A percentile compares a stretch with the other conserved stretches of the same genome.
Conservation (phyloP, 2,888 invertebrate species). For the Apamea sordens region DNA sequence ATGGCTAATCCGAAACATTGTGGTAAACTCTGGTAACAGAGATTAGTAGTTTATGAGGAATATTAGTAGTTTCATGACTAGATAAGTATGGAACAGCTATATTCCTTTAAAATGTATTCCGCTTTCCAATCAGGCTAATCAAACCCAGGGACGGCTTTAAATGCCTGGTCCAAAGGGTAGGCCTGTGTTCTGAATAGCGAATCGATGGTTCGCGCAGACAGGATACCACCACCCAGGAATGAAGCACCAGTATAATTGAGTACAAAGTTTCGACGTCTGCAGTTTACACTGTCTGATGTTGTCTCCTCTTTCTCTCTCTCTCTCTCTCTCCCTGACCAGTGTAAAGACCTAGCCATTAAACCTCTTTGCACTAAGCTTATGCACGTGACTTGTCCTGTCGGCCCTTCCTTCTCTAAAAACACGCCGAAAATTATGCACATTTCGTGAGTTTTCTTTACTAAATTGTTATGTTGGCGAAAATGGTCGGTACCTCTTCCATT, state of each 20-base stretch:
- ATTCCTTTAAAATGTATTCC: slow-evolving; percentile 7
- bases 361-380: not conserved
- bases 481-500: not conserved
- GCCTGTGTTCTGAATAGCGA: slow-evolving; percentile 25
- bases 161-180: slow-evolving; percentile 7
- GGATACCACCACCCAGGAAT: slow-evolving; percentile 21
- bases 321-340: not conserved
- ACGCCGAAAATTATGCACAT: not conserved
- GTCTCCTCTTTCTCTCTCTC: not conserved
- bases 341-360: not conserved
- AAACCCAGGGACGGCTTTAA: slow-evolving; percentile 8
- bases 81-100: slow-evolving; percentile 5
- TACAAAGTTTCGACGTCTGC: slow-evolving; percentile 25
- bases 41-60: slow-evolving; percentile 19
- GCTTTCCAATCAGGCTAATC: slow-evolving; percentile 9
- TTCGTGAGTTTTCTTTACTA: not conserved
- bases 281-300: slow-evolving; percentile 22
- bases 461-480: not conserved
- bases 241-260: slow-evolving; percentile 39
- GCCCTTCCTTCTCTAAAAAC: not conserved
- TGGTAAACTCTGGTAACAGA: slow-evolving; percentile 10
- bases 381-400: not conserved
- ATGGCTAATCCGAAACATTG: not conserved
- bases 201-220: slow-evolving; percentile 8
- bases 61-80: slow-evolving; percentile 14